phyloP scores from a whole-genome alignment of 1,140 invertebrate species.

The Leptopilina clavipes region DNA sequence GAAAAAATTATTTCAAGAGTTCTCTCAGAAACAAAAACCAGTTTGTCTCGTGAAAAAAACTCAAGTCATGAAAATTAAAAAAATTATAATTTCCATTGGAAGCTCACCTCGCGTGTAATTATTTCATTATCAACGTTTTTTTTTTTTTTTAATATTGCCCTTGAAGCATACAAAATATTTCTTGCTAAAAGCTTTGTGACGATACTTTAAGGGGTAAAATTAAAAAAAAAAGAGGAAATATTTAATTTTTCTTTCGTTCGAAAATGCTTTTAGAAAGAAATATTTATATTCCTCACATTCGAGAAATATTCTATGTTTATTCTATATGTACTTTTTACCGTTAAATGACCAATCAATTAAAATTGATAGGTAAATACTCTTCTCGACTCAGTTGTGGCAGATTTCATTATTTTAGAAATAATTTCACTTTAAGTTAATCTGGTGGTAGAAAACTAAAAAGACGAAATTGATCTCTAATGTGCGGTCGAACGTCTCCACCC shows the following conservation, averaged over 20 bases:
- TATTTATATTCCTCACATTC: neutral
- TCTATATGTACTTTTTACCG: neutral
- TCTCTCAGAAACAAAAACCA: neutral
- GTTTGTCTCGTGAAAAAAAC: neutral
- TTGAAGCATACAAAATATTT: neutral
- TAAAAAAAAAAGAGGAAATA: neutral
- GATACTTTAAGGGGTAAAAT: neutral
- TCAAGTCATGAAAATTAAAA: neutral
- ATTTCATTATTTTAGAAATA: conserved; percentile 19
- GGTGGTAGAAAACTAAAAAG: conserved; percentile 91
- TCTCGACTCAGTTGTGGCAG: neutral
- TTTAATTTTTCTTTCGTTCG: neutral
- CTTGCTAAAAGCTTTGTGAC: neutral
- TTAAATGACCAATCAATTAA: neutral
- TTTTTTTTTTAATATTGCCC: conserved; percentile 14
- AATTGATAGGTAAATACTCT: neutral
- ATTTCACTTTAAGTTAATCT: conserved; percentile 77
- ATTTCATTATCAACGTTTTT: neutral
- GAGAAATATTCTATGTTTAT: neutral
- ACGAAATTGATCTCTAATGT: conserved; percentile 91
- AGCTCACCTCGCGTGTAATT: neutral
- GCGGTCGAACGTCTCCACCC: conserved; percentile 94
- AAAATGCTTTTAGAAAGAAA: neutral
- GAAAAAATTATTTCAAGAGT: neutral
- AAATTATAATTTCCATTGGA: neutral